Evolutionary conservation across 1,140 invertebrate species (phyloP).

Genomic region (Marisa cornuarietis): DNA sequence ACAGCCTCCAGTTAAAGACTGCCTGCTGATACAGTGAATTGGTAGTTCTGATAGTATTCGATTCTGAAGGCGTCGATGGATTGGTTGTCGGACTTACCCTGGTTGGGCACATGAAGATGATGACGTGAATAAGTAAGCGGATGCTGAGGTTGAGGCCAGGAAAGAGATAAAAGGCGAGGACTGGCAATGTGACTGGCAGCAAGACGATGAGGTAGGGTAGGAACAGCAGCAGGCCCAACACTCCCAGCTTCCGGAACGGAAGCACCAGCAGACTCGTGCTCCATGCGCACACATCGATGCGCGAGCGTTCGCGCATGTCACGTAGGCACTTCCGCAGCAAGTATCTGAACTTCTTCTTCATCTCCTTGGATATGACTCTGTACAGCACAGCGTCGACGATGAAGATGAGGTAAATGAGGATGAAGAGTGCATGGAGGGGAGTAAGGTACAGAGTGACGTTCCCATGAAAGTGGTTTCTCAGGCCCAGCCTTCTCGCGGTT

Average conservation of each 20-base stretch:
- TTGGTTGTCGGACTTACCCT: background rate
- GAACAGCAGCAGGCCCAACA: slow-evolving; percentile 40
- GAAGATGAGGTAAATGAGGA: slow-evolving; percentile 40
- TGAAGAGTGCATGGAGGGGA: slow-evolving; percentile 42
- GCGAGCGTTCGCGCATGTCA: slow-evolving; percentile 46
- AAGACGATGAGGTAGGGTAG: slow-evolving; percentile 35
- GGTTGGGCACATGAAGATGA: slow-evolving; percentile 40
- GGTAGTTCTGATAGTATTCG: no score
- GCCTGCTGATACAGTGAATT: no score
- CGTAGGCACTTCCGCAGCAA: slow-evolving; percentile 42
- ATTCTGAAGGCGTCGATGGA: no score
- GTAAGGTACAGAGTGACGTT: slow-evolving; percentile 38
- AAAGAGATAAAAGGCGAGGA: slow-evolving; percentile 42
- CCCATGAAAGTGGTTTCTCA: slow-evolving; percentile 27
- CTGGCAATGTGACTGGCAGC: slow-evolving; percentile 34
- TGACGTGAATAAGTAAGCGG: slow-evolving; percentile 36
- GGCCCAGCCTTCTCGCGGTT: background rate
- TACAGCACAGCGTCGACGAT: slow-evolving; percentile 36
- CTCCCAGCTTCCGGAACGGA: slow-evolving; percentile 33
- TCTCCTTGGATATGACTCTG: slow-evolving; percentile 29
- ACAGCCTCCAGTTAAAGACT: background rate
- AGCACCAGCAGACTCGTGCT: slow-evolving; percentile 19
- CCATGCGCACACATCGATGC: slow-evolving; percentile 22
- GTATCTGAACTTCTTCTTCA: slow-evolving; percentile 38
- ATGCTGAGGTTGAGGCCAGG: slow-evolving; percentile 35